Percentiles rank a stretch among this genome's conserved stretches.
Evolutionary conservation across 2,113 vertebrate species (phyloP).

Genomic region (Oceanites oceanicus): DNA sequence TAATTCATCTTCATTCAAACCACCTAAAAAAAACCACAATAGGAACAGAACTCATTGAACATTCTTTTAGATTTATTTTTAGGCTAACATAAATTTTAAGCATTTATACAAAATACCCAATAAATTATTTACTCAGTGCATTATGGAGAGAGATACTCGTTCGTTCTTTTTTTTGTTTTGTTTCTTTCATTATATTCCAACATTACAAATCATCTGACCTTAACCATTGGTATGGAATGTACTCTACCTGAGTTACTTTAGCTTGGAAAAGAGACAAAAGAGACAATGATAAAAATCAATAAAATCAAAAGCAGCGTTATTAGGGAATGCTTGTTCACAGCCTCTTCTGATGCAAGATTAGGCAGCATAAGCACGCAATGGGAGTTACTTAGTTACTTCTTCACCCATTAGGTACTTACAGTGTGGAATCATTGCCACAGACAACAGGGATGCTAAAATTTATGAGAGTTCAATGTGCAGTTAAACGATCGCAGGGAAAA

Average conservation of each 20-base stretch:
- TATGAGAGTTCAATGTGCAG: not conserved
- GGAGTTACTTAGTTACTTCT: not conserved
- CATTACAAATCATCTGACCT: not conserved
- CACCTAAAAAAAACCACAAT: conserved; percentile 66
- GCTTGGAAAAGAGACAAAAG: not conserved
- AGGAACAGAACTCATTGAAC: not conserved
- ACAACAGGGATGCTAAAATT: not conserved
- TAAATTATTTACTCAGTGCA: not conserved
- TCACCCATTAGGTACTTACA: not conserved
- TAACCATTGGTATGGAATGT: not conserved
- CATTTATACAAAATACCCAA: not conserved
- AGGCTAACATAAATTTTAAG: not conserved
- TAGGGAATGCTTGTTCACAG: not conserved
- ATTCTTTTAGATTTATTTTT: not conserved
- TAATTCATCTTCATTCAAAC: conserved; percentile 77
- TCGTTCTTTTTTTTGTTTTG: not conserved
- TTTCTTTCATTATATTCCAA: not conserved
- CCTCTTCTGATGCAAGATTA: not conserved
- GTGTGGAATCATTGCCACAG: not conserved
- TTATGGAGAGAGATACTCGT: not conserved
- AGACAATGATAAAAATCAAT: not conserved
- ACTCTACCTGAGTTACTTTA: not conserved
- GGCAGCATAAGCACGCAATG: not conserved
- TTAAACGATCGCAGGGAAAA: not conserved
- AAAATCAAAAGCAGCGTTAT: not conserved